These are phyloP conservation scores for Morpho achilles DNA, from an alignment of 2,888 invertebrate genomes.

Conservation along the genomic window DNA sequence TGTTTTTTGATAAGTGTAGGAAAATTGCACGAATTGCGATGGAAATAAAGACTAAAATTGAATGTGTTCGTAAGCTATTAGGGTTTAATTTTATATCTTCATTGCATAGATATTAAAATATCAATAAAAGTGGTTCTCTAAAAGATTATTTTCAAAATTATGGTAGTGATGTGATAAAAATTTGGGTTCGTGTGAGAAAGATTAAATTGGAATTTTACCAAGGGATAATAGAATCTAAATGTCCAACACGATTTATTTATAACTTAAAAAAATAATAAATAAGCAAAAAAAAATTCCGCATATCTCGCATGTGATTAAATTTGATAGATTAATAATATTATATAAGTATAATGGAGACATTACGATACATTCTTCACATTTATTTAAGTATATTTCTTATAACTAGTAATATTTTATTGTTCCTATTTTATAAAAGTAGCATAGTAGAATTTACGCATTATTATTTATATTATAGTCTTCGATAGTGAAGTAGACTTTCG, in stretches of 20 bases:
- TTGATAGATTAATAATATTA: no score
- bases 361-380: no score
- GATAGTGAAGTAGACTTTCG: background rate
- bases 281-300: no score
- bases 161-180: background rate
- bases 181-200: background rate
- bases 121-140: conserved; percentile 7
- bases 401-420: no score
- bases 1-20: conserved; percentile 4
- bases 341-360: no score
- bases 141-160: background rate
- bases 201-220: background rate
- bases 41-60: background rate
- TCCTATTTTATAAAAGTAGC: background rate
- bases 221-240: background rate
- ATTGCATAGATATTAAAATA: conserved; percentile 3
- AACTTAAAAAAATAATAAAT: no score
- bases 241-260: background rate
- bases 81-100: conserved; percentile 1
- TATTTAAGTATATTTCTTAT: no score
- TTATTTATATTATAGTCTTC: background rate
- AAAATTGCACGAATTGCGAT: background rate
- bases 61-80: background rate
- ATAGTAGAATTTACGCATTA: background rate
- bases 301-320: no score